Evolutionary conservation across 1,140 invertebrate species (phyloP).

Genomic region (Ceratosolen fusciceps): DNA sequence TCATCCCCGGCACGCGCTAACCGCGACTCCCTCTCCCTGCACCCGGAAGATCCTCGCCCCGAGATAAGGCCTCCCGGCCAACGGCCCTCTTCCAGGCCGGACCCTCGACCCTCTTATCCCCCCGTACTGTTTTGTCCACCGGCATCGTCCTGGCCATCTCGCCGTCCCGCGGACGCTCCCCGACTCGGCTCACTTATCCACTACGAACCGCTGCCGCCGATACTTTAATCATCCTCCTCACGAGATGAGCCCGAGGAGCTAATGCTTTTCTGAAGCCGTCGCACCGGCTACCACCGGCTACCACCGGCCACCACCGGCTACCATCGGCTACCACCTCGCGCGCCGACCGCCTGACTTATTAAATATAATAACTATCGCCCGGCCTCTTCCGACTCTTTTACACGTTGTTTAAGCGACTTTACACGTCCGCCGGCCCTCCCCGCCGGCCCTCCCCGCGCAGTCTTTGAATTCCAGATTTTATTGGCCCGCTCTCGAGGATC

Average conservation of each 20-base stretch:
- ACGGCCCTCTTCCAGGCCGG: constrained; percentile 41
- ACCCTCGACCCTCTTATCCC: no score
- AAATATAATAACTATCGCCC: constrained; percentile 43
- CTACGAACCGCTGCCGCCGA: constrained; percentile 16
- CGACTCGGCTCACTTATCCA: background rate
- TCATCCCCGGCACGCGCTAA: background rate
- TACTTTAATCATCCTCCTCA: no score
- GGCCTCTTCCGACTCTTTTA: constrained; percentile 37
- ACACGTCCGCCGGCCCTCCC: no score
- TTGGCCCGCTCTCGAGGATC: background rate
- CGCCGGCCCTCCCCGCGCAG: no score
- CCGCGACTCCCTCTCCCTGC: background rate
- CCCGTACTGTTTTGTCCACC: no score
- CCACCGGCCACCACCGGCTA: no score
- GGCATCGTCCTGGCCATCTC: constrained; percentile 17
- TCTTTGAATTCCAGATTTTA: constrained; percentile 46
- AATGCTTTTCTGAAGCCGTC: constrained; percentile 42
- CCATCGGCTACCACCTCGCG: no score
- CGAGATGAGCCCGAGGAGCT: background rate
- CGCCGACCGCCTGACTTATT: constrained; percentile 30
- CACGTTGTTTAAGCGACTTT: constrained; percentile 24
- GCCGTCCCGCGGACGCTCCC: constrained; percentile 28
- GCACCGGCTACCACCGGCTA: no score
- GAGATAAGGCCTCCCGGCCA: background rate
- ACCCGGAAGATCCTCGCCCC: background rate